A percentile compares a stretch with the other conserved stretches of the same genome.
phyloP scores from a whole-genome alignment of 2,888 invertebrate species.

The Bibio marci region DNA sequence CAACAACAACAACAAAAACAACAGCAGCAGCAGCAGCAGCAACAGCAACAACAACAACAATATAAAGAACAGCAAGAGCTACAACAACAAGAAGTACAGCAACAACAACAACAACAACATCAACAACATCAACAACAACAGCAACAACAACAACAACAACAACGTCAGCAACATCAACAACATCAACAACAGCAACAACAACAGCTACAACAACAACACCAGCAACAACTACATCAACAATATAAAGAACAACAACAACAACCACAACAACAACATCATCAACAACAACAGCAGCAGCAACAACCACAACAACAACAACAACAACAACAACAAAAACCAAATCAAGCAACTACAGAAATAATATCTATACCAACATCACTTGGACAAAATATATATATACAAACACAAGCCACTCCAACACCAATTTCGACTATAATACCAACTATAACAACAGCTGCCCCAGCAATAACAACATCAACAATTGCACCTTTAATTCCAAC shows the following conservation, averaged over 20 bases:
- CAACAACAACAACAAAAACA: too few relatives aligned
- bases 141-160: constrained; percentile 1
- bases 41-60: background rate
- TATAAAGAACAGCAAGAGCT: background rate
- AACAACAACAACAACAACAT: background rate
- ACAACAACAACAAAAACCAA: constrained; percentile 5
- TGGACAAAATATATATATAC: too few relatives aligned
- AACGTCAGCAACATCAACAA: constrained; percentile 9
- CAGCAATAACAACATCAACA: constrained; percentile 19
- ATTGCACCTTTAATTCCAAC: too few relatives aligned
- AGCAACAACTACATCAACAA: background rate
- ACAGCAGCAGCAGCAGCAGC: background rate
- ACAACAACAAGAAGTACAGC: background rate
- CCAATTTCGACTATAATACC: background rate
- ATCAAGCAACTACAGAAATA: background rate
- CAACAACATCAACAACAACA: background rate
- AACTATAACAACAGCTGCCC: constrained; percentile 21
- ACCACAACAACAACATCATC: constrained; percentile 5
- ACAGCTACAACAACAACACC: constrained; percentile 18
- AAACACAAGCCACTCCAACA: background rate
- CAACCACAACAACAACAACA: constrained; percentile 20
- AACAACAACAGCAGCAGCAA: background rate
- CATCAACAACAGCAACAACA: constrained; percentile 26
- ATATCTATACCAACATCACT: background rate
- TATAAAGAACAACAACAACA: constrained; percentile 23